Evolutionary conservation across 1,140 invertebrate species (phyloP).

Genomic region (Idris sp.): DNA sequence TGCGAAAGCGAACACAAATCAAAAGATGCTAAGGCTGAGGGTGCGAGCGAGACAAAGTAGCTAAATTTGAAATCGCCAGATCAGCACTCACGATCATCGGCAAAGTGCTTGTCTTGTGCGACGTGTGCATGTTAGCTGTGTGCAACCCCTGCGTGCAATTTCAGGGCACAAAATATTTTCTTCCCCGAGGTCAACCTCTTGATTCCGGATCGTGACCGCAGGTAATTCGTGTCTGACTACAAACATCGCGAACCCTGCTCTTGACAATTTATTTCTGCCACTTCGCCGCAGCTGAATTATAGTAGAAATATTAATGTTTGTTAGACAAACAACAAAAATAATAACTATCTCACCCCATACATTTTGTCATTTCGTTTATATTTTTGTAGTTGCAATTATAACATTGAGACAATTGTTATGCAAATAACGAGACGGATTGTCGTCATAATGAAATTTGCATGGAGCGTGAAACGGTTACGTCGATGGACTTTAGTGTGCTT

Average conservation of each 20-base stretch:
- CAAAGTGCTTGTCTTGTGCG: conserved; percentile 43
- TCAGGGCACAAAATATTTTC: conserved; percentile 63
- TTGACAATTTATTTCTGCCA: no score
- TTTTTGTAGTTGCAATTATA: no score
- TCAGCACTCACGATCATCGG: conserved; percentile 54
- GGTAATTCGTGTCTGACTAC: conserved; percentile 54
- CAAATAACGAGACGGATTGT: no score
- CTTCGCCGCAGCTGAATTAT: no score
- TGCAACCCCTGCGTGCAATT: conserved; percentile 64
- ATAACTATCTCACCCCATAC: no score
- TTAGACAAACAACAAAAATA: no score
- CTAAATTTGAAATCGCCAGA: conserved; percentile 41
- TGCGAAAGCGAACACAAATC: conserved; percentile 4
- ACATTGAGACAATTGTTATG: no score
- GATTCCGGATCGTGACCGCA: conserved; percentile 66
- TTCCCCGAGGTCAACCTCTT: conserved; percentile 56
- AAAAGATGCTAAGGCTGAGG: conserved; percentile 4
- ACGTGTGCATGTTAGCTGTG: conserved; percentile 51
- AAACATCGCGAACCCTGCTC: no score
- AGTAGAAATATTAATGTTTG: no score
- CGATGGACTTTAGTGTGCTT: conserved; percentile 28
- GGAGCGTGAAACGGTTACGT: conserved; percentile 24
- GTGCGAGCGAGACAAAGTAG: conserved; percentile 19
- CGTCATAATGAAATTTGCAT: conserved; percentile 42
- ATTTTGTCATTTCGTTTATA: no score